Evolutionary conservation across 37 sponge, comb jelly and placozoan genomes (phyloP).

Genomic region (Ephydatia muelleri): DNA sequence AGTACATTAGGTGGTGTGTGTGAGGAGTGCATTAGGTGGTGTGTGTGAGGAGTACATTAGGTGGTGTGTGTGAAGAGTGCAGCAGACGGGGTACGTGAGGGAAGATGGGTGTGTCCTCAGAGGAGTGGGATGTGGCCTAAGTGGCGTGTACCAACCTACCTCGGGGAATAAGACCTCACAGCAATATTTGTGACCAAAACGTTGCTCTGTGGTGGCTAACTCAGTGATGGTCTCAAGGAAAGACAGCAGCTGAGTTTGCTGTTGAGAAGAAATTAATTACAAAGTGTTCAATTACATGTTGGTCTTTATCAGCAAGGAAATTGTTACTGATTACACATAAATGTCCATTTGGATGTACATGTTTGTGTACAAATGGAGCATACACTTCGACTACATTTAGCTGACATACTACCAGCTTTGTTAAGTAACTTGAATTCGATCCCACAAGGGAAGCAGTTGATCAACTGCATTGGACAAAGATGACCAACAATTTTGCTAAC

Average conservation of each 20-base stretch:
- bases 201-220: neutral
- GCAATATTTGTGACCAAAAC: neutral
- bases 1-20: too few relatives aligned
- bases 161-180: slow-evolving; percentile 20
- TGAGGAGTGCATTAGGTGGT: neutral
- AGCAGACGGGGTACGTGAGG: too few relatives aligned
- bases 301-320: neutral
- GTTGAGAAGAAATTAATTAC: neutral
- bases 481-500: too few relatives aligned
- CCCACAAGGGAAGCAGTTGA: too few relatives aligned
- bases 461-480: too few relatives aligned
- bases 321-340: neutral
- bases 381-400: neutral
- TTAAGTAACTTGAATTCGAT: too few relatives aligned
- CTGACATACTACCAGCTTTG: neutral
- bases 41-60: neutral
- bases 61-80: too few relatives aligned
- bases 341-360: too few relatives aligned
- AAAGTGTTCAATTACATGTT: neutral
- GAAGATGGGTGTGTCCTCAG: too few relatives aligned
- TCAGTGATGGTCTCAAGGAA: neutral
- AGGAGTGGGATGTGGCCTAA: too few relatives aligned
- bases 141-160: neutral
- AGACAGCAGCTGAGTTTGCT: neutral
- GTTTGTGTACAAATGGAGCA: neutral